These are phyloP conservation scores for Rhingia campestris DNA, from an alignment of 2,888 invertebrate species.

Conservation along the genomic window DNA sequence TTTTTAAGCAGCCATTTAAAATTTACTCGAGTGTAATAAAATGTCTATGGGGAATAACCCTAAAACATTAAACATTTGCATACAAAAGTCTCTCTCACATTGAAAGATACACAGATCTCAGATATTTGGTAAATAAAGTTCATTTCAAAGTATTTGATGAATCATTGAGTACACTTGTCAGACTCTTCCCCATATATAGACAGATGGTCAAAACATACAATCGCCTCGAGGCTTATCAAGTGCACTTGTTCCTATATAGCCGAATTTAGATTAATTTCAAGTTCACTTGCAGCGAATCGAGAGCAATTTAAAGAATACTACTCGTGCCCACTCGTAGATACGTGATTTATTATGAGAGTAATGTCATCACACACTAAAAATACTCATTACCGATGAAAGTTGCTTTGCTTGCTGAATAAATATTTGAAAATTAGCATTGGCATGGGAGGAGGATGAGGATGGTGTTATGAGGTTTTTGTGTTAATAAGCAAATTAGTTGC, in stretches of 20 bases:
- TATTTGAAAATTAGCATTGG: neutral
- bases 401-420: neutral
- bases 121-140: no score
- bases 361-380: neutral
- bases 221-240: neutral
- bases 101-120: neutral
- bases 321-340: neutral
- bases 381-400: neutral
- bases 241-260: neutral
- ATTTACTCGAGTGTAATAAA: no score
- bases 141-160: neutral
- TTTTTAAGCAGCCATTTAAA: no score
- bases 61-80: no score
- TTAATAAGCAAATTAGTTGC: no score
- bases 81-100: neutral
- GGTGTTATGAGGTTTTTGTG: no score
- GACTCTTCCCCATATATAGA: neutral
- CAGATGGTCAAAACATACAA: neutral
- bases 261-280: constrained; percentile 4
- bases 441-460: neutral
- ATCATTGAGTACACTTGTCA: neutral
- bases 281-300: constrained; percentile 1
- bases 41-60: neutral
- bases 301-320: neutral
- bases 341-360: constrained; percentile 1